A percentile compares a stretch with the other conserved stretches of the same genome.
These are phyloP conservation scores for Paralichthys olivaceus DNA, from an alignment of 2,113 vertebrate species.

Conservation along the genomic window DNA sequence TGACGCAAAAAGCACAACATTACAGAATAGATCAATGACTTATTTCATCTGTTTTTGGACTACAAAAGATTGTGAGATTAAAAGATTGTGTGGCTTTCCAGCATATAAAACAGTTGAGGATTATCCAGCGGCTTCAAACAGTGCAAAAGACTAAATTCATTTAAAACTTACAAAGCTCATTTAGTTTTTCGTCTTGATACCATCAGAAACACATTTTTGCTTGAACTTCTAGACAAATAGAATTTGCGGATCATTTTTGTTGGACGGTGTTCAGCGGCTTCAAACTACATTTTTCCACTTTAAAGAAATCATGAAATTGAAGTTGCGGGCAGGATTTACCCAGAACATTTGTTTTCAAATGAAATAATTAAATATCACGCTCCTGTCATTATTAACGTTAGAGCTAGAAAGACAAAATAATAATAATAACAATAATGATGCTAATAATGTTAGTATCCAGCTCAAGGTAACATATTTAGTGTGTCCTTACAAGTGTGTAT, in stretches of 20 bases:
- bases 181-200: constrained; percentile 43
- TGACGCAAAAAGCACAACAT: constrained; percentile 60
- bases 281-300: no score
- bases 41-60: constrained; percentile 57
- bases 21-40: constrained; percentile 65
- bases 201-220: constrained; percentile 45
- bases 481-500: constrained; percentile 33
- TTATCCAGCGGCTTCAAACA: constrained; percentile 62
- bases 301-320: not conserved
- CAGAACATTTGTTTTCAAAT: no score
- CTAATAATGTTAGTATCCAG: not conserved
- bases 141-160: constrained; percentile 37
- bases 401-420: not conserved
- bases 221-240: constrained; percentile 20
- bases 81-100: constrained; percentile 64
- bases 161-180: constrained; percentile 43
- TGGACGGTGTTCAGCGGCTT: not conserved
- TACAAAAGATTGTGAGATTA: constrained; percentile 59
- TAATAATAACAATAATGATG: not conserved
- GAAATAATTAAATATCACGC: no score
- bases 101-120: constrained; percentile 48
- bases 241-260: constrained; percentile 23
- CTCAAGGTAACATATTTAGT: not conserved
- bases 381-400: no score
- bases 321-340: no score